Evolutionary conservation across 2,113 vertebrate genomes (phyloP).

Genomic region (Leucopternis melanops): DNA sequence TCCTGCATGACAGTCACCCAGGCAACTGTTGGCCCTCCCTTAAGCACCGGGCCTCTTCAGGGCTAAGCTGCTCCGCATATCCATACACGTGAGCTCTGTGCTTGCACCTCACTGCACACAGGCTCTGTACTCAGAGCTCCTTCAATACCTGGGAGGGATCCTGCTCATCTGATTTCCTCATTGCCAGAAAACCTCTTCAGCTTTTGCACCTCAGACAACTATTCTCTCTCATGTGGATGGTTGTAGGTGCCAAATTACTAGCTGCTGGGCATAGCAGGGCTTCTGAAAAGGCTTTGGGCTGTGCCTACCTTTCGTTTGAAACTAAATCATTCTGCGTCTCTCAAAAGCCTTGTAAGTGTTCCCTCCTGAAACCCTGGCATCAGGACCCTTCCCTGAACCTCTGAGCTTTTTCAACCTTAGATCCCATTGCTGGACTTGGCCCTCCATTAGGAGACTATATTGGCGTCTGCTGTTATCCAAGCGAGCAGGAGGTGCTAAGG

Average conservation of each 20-base stretch:
- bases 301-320: not conserved
- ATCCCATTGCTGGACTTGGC: not conserved
- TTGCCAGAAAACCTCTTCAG: not conserved
- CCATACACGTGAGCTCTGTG: not conserved
- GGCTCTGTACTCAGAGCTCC: not conserved
- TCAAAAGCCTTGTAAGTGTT: not conserved
- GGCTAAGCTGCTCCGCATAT: not conserved
- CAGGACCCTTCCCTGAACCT: not conserved
- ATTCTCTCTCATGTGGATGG: rapidly evolving
- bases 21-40: not conserved
- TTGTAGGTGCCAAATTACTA: not conserved
- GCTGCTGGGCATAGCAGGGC: not conserved
- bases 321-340: not conserved
- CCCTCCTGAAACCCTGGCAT: not conserved
- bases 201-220: not conserved
- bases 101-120: not conserved
- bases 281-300: not conserved
- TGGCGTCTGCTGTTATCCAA: rapidly evolving
- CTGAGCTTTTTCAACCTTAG: not conserved
- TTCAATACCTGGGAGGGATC: not conserved
- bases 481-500: not conserved
- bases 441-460: not conserved
- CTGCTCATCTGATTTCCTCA: not conserved
- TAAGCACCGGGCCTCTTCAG: not conserved
- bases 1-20: not conserved